Base-by-base conservation (phyloP, 1,140 invertebrate genomes). In the Drosophila watanabei region DNA sequence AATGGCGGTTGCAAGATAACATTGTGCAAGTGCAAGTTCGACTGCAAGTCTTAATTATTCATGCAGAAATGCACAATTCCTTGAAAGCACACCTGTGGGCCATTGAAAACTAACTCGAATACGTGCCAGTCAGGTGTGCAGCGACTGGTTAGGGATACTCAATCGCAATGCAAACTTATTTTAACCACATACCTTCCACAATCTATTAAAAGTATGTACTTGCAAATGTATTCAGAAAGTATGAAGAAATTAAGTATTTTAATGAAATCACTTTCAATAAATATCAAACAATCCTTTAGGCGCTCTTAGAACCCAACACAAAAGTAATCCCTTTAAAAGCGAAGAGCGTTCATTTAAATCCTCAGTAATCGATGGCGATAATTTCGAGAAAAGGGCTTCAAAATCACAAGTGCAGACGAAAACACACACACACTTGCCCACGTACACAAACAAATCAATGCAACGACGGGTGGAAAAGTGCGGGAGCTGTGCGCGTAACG, bases 361-460 rank as follows among this genome's bases (percentile, higher is more conserved):
- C 20, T 10, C 14, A 4, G 14, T 57, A 57, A 57, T 57, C 54
- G 35, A 28, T 57, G 54, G 35, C 54, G 9, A 57, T 48, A 32
- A 69, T 37, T 45, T 33, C 28, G 11, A 28, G 14, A 33, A 69
- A 30, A 69, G 43, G 10, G 20, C 65, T 66, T 48, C 20, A 20
- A 68, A 48, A 66, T 39, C 24, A 41, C 28, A 69, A 69, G 30
- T 51, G 43, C 66, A 68, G 66, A 68, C 66, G 30, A 18, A 32
- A 33, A n/a, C 14, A 16, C 46, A 28, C 46, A 24, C 24, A 24
- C 24, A 52, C 46, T 68, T 37, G 18, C 35, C 13, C 28, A 49
- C 18, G 35, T 52, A 46, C 58, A 63, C 64, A 69, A 70, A 69
- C 66, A 69, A 70, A 72, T 72, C 69, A 72, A 72, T 72, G 43